These are phyloP conservation scores for Maniola jurtina DNA, from an alignment of 1,140 invertebrate genomes.

Conservation along the genomic window DNA sequence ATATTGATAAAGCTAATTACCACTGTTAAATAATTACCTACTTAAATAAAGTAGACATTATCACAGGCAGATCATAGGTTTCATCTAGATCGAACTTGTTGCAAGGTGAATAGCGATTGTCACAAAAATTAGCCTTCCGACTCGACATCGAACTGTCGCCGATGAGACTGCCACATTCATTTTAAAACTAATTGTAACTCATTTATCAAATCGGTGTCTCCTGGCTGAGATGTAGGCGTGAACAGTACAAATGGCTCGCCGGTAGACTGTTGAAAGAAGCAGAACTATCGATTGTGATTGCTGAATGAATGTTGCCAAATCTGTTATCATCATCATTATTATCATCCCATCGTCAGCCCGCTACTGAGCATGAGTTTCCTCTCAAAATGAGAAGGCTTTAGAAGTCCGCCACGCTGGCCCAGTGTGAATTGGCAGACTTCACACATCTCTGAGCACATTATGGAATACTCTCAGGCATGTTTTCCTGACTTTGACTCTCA, in stretches of 20 bases:
- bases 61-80: too few relatives aligned
- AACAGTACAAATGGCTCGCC: conserved; percentile 7
- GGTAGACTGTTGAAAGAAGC: conserved; percentile 5
- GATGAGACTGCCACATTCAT: conserved; percentile 8
- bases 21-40: too few relatives aligned
- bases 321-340: background rate
- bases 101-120: background rate
- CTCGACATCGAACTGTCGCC: background rate
- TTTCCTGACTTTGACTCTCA: too few relatives aligned
- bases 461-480: too few relatives aligned
- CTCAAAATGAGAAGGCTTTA: too few relatives aligned
- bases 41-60: too few relatives aligned
- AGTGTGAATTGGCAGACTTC: too few relatives aligned
- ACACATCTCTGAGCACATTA: too few relatives aligned
- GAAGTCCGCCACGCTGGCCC: too few relatives aligned
- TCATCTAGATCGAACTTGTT: background rate
- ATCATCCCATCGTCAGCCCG: too few relatives aligned
- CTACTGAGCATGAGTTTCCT: too few relatives aligned
- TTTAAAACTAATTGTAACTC: conserved; percentile 15
- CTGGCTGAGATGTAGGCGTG: conserved; percentile 12
- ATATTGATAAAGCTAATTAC: too few relatives aligned
- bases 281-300: conserved; percentile 2
- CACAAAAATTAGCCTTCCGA: conserved; percentile 4
- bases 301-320: conserved; percentile 7
- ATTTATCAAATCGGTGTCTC: conserved; percentile 14